Conservation (phyloP, 2,797 vertebrate species). For the Remorina albescens region DNA sequence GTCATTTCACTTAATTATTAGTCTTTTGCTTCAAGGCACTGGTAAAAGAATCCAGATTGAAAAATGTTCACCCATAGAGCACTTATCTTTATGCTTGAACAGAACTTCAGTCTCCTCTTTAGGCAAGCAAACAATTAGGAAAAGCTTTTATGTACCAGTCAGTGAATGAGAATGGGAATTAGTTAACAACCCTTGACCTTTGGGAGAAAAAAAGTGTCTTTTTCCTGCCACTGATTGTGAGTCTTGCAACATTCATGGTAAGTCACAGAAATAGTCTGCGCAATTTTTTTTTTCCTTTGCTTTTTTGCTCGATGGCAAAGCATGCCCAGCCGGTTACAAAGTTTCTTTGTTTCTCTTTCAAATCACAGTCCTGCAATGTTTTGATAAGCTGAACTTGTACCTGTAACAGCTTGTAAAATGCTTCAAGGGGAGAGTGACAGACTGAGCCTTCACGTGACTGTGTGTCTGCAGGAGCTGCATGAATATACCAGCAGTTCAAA, state of each 20-base stretch:
- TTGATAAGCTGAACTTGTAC: constrained; percentile 37
- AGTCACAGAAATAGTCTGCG: background rate
- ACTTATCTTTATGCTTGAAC: background rate
- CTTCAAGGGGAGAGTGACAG: constrained; percentile 4
- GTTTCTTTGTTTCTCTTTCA: constrained; percentile 8
- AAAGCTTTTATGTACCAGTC: background rate
- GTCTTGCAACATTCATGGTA: background rate
- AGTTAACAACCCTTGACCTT: background rate
- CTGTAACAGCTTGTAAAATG: constrained; percentile 22
- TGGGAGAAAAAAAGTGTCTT: background rate
- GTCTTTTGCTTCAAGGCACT: background rate
- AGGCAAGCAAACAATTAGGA: background rate
- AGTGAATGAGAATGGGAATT: constrained; percentile 2
- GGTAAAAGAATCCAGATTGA: background rate
- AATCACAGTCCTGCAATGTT: background rate
- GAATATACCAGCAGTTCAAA: background rate
- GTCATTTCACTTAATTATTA: background rate
- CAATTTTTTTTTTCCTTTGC: no score
- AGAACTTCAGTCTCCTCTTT: background rate
- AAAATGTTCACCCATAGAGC: background rate
- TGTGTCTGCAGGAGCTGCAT: background rate
- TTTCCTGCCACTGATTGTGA: background rate
- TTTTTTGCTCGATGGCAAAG: no score
- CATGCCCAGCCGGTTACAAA: no score
- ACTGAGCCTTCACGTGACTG: constrained; percentile 13